Base-by-base conservation (phyloP, 64 coral and sea anemone genomes). In the Porites lutea region DNA sequence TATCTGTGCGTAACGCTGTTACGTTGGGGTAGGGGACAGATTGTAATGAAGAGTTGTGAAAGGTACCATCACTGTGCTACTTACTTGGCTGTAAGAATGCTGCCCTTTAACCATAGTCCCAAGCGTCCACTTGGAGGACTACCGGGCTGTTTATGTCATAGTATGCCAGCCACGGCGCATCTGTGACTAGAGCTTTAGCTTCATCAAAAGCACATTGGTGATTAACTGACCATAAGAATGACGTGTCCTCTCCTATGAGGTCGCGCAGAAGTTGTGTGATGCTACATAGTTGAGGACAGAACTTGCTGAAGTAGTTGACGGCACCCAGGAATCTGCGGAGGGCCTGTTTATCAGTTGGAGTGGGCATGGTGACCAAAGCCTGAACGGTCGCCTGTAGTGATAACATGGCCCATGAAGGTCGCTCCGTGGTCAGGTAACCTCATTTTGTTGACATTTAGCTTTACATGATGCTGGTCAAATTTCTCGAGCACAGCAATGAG, bases 341-440 rank as follows among this genome's bases (percentile, higher is more conserved):
- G 27, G 21, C 78, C 48, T 68, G 51, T 61, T 91, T 91, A 22
- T 91, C 89, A 16, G n/a, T 61, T 91, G 54, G 68, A 60, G 54
- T 83, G 67, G 69, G 52, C 89, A 83, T 91, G 69, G 54, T 49
- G 45, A 83, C 53, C 14, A 91, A 83, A 48, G 68, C 69, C 82
- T 82, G 54, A 83, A 91, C 52, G 14, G 73, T 74, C 83, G 2
- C 88, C 47, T 49, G 18, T 77, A 83, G 48, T 93, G 66, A 93
- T 82, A 62, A 93, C 74, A 55, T 93, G 83, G 74, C 74, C 83
- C 65, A 79, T 87, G 23, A 79, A 88, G 20, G 75, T 51, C 79
- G 83, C 82, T 50, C 66, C 83, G 55, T 5, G 66, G 51, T 73
- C 55, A 46, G 77, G 72, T 82, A 93, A 93, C 67, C 69, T 88